Conservation (phyloP, 2,113 vertebrate species). For the Stercorarius parasiticus region DNA sequence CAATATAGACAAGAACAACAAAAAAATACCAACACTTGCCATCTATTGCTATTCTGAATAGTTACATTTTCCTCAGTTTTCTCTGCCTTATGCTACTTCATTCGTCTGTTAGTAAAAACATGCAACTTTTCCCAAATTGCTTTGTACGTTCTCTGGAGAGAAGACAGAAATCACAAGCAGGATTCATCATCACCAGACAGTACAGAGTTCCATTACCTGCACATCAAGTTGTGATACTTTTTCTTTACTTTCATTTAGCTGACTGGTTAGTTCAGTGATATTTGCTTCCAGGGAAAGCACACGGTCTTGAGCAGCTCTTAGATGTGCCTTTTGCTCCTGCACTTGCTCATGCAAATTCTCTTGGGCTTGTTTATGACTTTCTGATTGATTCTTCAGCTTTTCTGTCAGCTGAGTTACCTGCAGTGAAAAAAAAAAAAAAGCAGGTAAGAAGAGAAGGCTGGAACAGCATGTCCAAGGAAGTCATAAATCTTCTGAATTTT, state of each 20-base stretch:
- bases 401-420: slow-evolving; percentile 92
- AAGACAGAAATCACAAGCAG: not conserved
- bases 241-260: slow-evolving; percentile 91
- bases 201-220: slow-evolving; percentile 78
- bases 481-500: not conserved
- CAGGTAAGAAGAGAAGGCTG: not conserved
- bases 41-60: not conserved
- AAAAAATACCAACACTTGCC: not conserved
- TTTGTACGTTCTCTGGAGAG: not conserved
- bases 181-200: not conserved
- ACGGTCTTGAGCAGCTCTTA: slow-evolving; percentile 88
- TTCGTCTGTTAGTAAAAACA: not conserved
- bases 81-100: not conserved
- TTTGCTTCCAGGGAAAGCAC: slow-evolving; percentile 87
- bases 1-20: not conserved
- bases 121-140: not conserved
- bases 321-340: slow-evolving; percentile 92
- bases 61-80: not conserved
- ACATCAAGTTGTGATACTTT: slow-evolving; percentile 90
- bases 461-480: not conserved
- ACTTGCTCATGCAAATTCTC: slow-evolving; percentile 96
- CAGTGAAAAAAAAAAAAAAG: not conserved
- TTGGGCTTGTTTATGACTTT: slow-evolving; percentile 97
- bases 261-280: slow-evolving; percentile 83
- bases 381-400: slow-evolving; percentile 96